Conservation (phyloP, 2,888 invertebrate genomes). For the Gnatocerus cornutus region DNA sequence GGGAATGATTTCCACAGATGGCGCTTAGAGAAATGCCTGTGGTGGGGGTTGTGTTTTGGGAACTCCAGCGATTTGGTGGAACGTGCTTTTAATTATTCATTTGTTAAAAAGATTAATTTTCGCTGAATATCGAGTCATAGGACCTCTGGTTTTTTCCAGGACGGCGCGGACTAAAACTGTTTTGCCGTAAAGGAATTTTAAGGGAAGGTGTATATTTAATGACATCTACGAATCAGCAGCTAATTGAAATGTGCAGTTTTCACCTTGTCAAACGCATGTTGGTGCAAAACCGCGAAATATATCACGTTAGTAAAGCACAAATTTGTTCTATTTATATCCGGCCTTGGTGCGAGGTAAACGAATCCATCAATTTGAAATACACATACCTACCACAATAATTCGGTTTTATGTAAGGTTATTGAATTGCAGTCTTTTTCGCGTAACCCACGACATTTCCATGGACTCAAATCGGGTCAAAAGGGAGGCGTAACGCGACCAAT, state of each 20-base stretch:
- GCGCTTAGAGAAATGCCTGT: not conserved
- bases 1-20: not conserved
- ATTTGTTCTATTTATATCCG: conserved; percentile 42
- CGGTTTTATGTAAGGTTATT: conserved; percentile 24
- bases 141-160: too few relatives aligned
- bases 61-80: not conserved
- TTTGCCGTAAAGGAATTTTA: too few relatives aligned
- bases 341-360: conserved; percentile 47
- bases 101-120: too few relatives aligned
- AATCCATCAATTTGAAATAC: conserved; percentile 46
- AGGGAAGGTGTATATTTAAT: too few relatives aligned
- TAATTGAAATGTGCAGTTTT: too few relatives aligned
- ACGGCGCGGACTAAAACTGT: too few relatives aligned
- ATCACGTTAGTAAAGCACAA: conserved; percentile 25
- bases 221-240: too few relatives aligned
- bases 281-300: conserved; percentile 5
- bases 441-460: conserved; percentile 26
- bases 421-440: conserved; percentile 7
- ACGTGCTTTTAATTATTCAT: too few relatives aligned
- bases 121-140: too few relatives aligned
- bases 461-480: conserved; percentile 31
- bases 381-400: conserved; percentile 44
- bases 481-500: conserved; percentile 24
- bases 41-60: not conserved
- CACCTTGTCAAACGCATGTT: too few relatives aligned